phyloP scores from a whole-genome alignment of 1,140 invertebrate genomes.

The Arctopsyche grandis region DNA sequence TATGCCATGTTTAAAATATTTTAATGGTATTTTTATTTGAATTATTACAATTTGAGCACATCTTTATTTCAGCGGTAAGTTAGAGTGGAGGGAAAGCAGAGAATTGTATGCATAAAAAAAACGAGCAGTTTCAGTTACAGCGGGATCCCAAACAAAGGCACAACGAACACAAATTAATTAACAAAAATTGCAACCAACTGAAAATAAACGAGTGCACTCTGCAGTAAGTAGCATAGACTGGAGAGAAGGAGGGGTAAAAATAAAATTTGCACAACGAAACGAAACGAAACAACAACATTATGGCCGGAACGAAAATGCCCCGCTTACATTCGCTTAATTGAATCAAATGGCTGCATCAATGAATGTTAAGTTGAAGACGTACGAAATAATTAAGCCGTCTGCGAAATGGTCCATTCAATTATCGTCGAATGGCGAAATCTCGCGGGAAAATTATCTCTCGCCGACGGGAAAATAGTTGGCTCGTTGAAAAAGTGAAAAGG shows the following conservation, averaged over 20 bases:
- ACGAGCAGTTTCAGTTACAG: neutral
- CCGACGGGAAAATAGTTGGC: too few species aligned
- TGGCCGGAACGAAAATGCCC: neutral
- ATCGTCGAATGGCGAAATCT: too few species aligned
- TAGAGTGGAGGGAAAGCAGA: too few species aligned
- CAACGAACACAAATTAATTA: constrained; percentile 37
- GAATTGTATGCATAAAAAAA: neutral
- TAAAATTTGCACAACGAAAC: constrained; percentile 6
- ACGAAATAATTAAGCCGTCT: too few species aligned
- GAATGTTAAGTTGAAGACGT: too few species aligned
- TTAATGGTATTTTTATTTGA: too few species aligned
- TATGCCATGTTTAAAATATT: too few species aligned
- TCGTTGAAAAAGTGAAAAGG: too few species aligned
- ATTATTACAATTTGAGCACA: too few species aligned
- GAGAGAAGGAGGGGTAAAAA: constrained; percentile 12
- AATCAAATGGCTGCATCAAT: neutral
- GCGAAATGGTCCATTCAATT: too few species aligned
- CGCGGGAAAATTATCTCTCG: too few species aligned
- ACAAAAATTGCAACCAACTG: constrained; percentile 39
- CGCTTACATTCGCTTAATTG: constrained; percentile 2
- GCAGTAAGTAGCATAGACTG: neutral
- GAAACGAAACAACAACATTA: neutral
- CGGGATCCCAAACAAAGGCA: constrained; percentile 6
- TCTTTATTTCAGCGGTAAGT: too few species aligned
- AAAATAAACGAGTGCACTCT: constrained; percentile 38